Percentiles rank a stretch among this genome's conserved stretches.
These are phyloP conservation scores for Platycercus adscitus DNA, from an alignment of 2,113 vertebrate species.

Conservation along the genomic window DNA sequence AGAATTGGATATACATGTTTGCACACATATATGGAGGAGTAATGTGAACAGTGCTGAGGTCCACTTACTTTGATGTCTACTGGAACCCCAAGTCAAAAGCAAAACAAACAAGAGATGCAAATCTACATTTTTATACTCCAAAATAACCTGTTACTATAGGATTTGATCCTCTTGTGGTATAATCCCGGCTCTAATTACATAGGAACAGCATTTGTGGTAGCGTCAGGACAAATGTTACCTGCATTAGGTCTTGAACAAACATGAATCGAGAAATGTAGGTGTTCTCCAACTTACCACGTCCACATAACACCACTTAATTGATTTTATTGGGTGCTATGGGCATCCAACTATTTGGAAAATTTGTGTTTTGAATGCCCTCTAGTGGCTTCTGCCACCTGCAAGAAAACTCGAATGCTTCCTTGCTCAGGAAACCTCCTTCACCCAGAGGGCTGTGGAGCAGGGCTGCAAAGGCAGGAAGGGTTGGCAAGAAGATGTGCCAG, in stretches of 20 bases:
- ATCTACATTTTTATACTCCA: slow-evolving; percentile 23
- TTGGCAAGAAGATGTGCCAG: accelerated
- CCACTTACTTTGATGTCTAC: slow-evolving; percentile 56
- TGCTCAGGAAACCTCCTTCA: neutral
- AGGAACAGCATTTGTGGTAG: slow-evolving; percentile 53
- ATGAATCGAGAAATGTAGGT: slow-evolving; percentile 24
- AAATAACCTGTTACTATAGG: slow-evolving; percentile 11
- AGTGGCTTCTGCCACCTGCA: neutral
- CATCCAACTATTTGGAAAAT: neutral
- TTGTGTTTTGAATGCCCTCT: slow-evolving; percentile 53
- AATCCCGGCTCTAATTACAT: slow-evolving; percentile 49
- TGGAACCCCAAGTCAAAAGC: slow-evolving; percentile 29
- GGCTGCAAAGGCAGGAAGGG: neutral
- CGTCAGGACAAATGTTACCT: slow-evolving; percentile 45
- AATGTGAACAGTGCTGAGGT: neutral
- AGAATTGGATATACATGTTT: slow-evolving; percentile 32
- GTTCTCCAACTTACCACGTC: neutral
- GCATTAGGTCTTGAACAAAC: slow-evolving; percentile 55
- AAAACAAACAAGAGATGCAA: slow-evolving; percentile 42
- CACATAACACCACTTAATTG: neutral
- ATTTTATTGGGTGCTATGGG: neutral
- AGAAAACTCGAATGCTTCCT: neutral
- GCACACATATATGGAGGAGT: slow-evolving; percentile 24
- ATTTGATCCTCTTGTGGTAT: slow-evolving; percentile 43
- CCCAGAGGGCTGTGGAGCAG: neutral